These are phyloP conservation scores for Aphidius colemani DNA, from an alignment of 2,888 invertebrate species.

Conservation along the genomic window DNA sequence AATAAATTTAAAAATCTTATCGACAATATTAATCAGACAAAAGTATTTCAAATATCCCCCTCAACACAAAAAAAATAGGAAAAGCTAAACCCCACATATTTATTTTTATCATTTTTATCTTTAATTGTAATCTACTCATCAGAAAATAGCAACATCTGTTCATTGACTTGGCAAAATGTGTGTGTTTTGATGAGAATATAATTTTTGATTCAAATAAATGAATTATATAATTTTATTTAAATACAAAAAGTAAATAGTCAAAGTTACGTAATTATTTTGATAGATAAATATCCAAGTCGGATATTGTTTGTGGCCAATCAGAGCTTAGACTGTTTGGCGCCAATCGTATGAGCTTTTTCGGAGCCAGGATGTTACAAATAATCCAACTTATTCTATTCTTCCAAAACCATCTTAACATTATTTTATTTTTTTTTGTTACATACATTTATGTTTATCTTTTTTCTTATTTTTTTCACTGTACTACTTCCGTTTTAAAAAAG, in stretches of 20 bases:
- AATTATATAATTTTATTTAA: background rate
- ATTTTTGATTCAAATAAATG: background rate
- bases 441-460: background rate
- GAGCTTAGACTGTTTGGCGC: conserved; percentile 49
- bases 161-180: background rate
- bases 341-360: conserved; percentile 37
- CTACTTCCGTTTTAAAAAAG: no score
- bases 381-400: background rate
- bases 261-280: background rate
- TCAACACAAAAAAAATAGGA: no score
- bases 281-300: conserved; percentile 20
- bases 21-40: background rate
- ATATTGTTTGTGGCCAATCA: conserved; percentile 40
- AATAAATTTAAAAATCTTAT: background rate
- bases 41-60: background rate
- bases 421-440: background rate
- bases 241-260: background rate
- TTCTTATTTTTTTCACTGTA: background rate
- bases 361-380: conserved; percentile 7
- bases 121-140: no score
- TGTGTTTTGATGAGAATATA: no score
- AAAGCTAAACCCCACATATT: no score
- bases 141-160: conserved; percentile 5
- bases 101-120: no score
- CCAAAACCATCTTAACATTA: no score